phyloP scores from a whole-genome alignment of 2,797 vertebrate genomes.

The Myiothlypis chrysogaster region DNA sequence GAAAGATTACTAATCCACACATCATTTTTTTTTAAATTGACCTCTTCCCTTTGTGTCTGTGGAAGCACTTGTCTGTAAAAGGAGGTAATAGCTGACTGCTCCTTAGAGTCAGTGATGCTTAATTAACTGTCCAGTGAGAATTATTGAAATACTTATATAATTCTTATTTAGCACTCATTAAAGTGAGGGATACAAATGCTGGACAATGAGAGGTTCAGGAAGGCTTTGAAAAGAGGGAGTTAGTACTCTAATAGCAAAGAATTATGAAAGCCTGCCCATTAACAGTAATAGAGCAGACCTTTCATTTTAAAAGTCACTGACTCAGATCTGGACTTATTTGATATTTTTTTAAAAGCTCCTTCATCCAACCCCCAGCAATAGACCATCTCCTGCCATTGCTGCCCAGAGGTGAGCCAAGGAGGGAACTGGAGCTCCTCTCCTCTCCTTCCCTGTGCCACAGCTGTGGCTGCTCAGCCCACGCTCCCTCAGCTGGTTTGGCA shows the following conservation, averaged over 20 bases:
- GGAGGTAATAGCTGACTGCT: slow-evolving; percentile 75
- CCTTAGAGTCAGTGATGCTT: slow-evolving; percentile 75
- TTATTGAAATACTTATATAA: slow-evolving; percentile 79
- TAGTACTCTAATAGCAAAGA: slow-evolving; percentile 62
- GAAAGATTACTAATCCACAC: slow-evolving; percentile 72
- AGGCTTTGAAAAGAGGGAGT: slow-evolving; percentile 69
- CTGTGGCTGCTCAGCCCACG: background rate
- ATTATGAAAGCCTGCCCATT: slow-evolving; percentile 71
- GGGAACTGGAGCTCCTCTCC: background rate
- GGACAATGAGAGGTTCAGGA: slow-evolving; percentile 72
- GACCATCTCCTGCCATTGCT: background rate
- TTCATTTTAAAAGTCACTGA: slow-evolving; percentile 73
- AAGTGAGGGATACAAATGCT: slow-evolving; percentile 76
- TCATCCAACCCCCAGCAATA: slow-evolving; percentile 10
- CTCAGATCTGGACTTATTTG: slow-evolving; percentile 69
- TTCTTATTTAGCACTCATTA: slow-evolving; percentile 80
- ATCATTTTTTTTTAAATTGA: slow-evolving; percentile 65
- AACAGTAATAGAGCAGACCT: slow-evolving; percentile 66
- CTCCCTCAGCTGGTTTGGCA: background rate
- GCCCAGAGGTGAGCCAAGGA: background rate
- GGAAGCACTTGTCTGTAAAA: slow-evolving; percentile 76
- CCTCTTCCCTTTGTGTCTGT: slow-evolving; percentile 71
- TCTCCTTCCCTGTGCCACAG: background rate
- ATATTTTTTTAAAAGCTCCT: slow-evolving; percentile 54
- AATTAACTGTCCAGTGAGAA: slow-evolving; percentile 79